Base-by-base conservation (phyloP, 2,113 vertebrate genomes). In the Tringa solitaria region DNA sequence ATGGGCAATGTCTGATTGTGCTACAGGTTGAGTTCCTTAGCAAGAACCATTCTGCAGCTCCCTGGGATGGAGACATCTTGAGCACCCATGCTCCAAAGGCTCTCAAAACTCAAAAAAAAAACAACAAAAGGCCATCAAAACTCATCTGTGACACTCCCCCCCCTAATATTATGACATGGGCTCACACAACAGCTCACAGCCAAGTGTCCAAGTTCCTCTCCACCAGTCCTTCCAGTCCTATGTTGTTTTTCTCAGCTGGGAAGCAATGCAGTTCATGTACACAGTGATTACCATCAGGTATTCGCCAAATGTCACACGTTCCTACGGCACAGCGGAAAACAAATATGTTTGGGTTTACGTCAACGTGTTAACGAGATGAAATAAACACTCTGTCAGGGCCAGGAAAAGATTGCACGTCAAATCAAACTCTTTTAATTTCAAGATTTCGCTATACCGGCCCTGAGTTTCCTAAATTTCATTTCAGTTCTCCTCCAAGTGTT, bases 301-400 rank as follows among this genome's bases (percentile, higher is more conserved):
- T 26, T 51, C 21, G 10, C 14, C 6, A 69, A 45, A 45, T 22
- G 27, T 37, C 72, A 30, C 53, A 2, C 12, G 2, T 30, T 39
- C 45, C 43, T 30, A 43, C 3, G 2, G n/a, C n/a, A 28, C 15
- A 19, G 24, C 1, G 45, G 30, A 27, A 60, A 77, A 35, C 10
- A 51, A 48, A 56, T 33, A 20, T 21, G 14, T 22, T 72, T 30
- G 18, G 39, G 17, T 35, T 70, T 16, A 32, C 8, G 46, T 35
- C 74, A 28, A 37, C 1, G 1, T 9, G 22, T 27, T 37, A 53
- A 39, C 3, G 0, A n/a, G 63, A 37, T 54, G 6, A 51, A 79
- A 30, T 37, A 20, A 79, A 45, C 16, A 39, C 39, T 22, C 14
- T 33, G 20, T 33, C 28, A 28, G 19, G 28, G 28, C 27, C 75